Conservation (phyloP, 2,888 invertebrate genomes). For the Philaethria dido region DNA sequence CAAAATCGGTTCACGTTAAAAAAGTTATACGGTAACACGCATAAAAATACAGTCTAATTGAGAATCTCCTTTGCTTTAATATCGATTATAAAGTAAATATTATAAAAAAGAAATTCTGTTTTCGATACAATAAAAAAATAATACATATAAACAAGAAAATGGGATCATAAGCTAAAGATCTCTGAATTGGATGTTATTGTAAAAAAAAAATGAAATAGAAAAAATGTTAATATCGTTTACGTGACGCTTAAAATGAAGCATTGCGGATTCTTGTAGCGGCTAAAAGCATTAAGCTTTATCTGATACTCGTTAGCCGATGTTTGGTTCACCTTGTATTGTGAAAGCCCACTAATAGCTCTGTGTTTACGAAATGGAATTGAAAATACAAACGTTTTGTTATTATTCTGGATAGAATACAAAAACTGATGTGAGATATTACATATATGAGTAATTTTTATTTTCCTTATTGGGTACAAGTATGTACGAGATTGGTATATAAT, state of each 20-base stretch:
- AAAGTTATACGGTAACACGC: no score
- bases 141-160: no score
- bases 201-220: not conserved
- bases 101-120: no score
- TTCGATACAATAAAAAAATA: no score
- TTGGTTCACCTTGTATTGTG: constrained; percentile 28
- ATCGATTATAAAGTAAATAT: no score
- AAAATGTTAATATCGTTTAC: constrained; percentile 18
- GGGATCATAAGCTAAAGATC: not conserved
- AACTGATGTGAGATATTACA: no score
- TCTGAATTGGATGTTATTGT: not conserved
- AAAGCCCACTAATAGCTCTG: constrained; percentile 29
- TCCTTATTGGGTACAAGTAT: no score
- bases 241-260: constrained; percentile 33
- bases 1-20: no score
- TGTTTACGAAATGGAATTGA: constrained; percentile 27
- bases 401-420: not conserved
- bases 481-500: no score
- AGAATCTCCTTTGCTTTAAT: no score
- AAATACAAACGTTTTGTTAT: not conserved
- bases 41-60: no score
- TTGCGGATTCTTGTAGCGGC: constrained; percentile 30
- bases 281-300: constrained; percentile 33
- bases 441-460: no score
- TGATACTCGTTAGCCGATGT: constrained; percentile 30